These are phyloP conservation scores for Epirrita christyi DNA, from an alignment of 2,888 invertebrate species.

Conservation along the genomic window DNA sequence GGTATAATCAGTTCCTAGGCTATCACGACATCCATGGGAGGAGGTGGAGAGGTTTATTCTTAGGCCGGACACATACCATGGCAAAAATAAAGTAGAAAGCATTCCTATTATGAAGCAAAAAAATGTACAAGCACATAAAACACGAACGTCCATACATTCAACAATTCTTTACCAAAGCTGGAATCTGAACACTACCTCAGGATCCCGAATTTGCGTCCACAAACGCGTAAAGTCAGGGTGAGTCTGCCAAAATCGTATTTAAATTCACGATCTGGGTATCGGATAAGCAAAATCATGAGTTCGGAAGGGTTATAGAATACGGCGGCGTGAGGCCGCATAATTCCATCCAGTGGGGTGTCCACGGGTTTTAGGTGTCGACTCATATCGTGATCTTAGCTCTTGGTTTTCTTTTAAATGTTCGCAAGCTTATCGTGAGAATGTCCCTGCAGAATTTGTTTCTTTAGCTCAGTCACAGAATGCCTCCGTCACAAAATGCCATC, in stretches of 20 bases:
- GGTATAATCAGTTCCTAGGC: too few species aligned
- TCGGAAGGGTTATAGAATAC: constrained; percentile 78
- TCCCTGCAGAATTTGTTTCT: too few species aligned
- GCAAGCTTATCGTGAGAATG: constrained; percentile 18
- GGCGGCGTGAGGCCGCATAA: constrained; percentile 81
- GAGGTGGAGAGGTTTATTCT: too few species aligned
- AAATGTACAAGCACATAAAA: background rate
- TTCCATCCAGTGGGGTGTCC: constrained; percentile 55
- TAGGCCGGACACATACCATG: too few species aligned
- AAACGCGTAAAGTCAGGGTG: constrained; percentile 63
- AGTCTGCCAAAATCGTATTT: constrained; percentile 76
- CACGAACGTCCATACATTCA: background rate
- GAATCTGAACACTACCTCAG: constrained; percentile 54
- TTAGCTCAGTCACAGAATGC: too few species aligned
- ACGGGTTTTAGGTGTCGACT: constrained; percentile 48
- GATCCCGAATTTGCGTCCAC: constrained; percentile 68
- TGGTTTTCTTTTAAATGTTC: constrained; percentile 41
- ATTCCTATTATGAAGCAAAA: background rate
- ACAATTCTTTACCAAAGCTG: constrained; percentile 14
- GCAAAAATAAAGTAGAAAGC: too few species aligned
- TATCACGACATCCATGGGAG: too few species aligned
- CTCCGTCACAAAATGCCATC: too few species aligned
- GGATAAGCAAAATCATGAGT: constrained; percentile 83
- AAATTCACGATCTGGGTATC: constrained; percentile 76
- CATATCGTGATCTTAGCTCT: constrained; percentile 50